Evolutionary conservation across 2,888 invertebrate genomes (phyloP).

Genomic region (Nephrotoma flavescens): DNA sequence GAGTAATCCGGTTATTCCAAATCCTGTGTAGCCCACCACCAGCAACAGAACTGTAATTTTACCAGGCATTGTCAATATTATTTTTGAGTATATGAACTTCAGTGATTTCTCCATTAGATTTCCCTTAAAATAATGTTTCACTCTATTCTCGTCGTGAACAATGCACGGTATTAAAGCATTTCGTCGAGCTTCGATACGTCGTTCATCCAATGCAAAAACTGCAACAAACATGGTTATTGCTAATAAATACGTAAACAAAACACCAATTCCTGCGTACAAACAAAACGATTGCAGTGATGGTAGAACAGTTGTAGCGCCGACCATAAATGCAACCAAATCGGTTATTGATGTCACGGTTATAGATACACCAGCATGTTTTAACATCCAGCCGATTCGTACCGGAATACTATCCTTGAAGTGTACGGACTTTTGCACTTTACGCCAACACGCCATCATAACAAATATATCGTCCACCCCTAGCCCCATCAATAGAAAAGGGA

Average conservation of each 20-base stretch:
- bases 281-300: conserved; percentile 73
- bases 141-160: conserved; percentile 39
- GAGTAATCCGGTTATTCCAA: conserved; percentile 45
- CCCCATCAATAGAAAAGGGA: conserved; percentile 70
- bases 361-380: conserved; percentile 69
- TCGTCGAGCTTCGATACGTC: conserved; percentile 42
- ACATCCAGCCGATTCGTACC: conserved; percentile 51
- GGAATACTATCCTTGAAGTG: conserved; percentile 39
- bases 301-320: conserved; percentile 64
- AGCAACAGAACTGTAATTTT: conserved; percentile 46
- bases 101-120: conserved; percentile 43
- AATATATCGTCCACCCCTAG: conserved; percentile 74
- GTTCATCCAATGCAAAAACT: conserved; percentile 56
- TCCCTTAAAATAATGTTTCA: conserved; percentile 37
- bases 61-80: conserved; percentile 48
- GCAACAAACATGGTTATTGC: conserved; percentile 72
- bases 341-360: conserved; percentile 73
- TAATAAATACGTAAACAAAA: conserved; percentile 58
- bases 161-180: conserved; percentile 56
- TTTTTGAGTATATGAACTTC: conserved; percentile 42
- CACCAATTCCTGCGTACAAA: conserved; percentile 62
- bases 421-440: conserved; percentile 39
- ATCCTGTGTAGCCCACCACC: conserved; percentile 41
- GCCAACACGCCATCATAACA: conserved; percentile 67
- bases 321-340: conserved; percentile 63